Conservation (phyloP, 2,888 invertebrate genomes). For the Unio delphinus region DNA sequence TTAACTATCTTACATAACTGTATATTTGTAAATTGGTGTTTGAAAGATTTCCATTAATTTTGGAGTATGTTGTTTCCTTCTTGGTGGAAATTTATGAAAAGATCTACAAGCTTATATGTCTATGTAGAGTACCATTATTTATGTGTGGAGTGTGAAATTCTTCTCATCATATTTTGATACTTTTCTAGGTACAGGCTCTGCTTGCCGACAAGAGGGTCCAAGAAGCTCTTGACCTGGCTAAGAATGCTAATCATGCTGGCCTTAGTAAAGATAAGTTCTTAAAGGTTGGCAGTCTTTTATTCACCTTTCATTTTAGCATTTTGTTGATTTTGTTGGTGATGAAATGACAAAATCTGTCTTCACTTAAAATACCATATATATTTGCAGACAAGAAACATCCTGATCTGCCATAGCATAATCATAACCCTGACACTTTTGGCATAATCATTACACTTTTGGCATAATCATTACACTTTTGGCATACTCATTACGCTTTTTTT, state of each 20-base stretch:
- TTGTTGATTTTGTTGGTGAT: not conserved
- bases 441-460: too few relatives aligned
- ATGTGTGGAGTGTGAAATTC: too few relatives aligned
- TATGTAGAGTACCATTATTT: not conserved
- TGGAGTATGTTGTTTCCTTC: too few relatives aligned
- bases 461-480: too few relatives aligned
- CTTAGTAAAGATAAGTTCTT: constrained; percentile 69
- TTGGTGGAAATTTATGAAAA: too few relatives aligned
- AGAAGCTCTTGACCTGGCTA: constrained; percentile 74
- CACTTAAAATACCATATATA: not conserved
- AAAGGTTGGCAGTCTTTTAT: constrained; percentile 49
- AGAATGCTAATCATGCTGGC: constrained; percentile 70
- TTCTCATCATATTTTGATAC: constrained; percentile 7
- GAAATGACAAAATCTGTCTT: not conserved
- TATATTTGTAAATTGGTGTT: too few relatives aligned
- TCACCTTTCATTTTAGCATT: not conserved
- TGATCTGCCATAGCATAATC: too few relatives aligned
- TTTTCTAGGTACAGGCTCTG: constrained; percentile 70
- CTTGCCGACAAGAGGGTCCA: constrained; percentile 72
- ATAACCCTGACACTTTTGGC: too few relatives aligned
- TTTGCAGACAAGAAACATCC: not conserved
- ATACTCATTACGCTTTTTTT: too few relatives aligned
- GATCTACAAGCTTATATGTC: not conserved
- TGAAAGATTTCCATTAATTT: too few relatives aligned
- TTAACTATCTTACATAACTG: too few relatives aligned